These are phyloP conservation scores for Pangasius larnaudii DNA, from an alignment of 2,797 vertebrate genomes.

Conservation along the genomic window DNA sequence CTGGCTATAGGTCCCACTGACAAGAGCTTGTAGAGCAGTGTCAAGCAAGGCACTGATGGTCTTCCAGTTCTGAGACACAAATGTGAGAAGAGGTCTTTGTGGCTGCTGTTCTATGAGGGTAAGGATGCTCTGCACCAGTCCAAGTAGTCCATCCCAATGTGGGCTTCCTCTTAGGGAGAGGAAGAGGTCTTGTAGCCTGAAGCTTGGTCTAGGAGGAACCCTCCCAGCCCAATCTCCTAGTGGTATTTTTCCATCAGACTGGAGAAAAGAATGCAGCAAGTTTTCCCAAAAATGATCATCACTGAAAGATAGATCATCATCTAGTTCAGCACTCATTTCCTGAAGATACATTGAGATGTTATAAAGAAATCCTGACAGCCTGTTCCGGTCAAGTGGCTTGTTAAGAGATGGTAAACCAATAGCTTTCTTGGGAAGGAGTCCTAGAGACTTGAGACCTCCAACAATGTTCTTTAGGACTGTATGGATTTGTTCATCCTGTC, in stretches of 20 bases:
- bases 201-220: slow-evolving; percentile 77
- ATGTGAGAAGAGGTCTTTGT: slow-evolving; percentile 71
- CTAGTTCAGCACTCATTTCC: slow-evolving; percentile 78
- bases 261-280: slow-evolving; percentile 76
- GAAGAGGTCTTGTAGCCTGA: slow-evolving; percentile 84
- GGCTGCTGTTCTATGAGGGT: slow-evolving; percentile 78
- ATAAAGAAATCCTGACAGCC: slow-evolving; percentile 84
- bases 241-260: slow-evolving; percentile 69
- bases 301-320: slow-evolving; percentile 66
- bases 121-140: slow-evolving; percentile 79
- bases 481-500: slow-evolving; percentile 63
- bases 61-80: slow-evolving; percentile 84
- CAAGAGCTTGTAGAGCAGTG: slow-evolving; percentile 78
- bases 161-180: slow-evolving; percentile 84
- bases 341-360: slow-evolving; percentile 87
- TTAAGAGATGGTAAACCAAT: slow-evolving; percentile 64
- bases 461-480: slow-evolving; percentile 70
- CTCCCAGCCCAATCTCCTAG: slow-evolving; percentile 69
- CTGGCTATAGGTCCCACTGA: slow-evolving; percentile 81
- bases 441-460: slow-evolving; percentile 74
- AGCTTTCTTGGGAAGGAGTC: slow-evolving; percentile 67
- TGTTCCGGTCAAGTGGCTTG: slow-evolving; percentile 71
- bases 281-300: slow-evolving; percentile 79
- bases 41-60: slow-evolving; percentile 83
- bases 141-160: slow-evolving; percentile 83